phyloP scores from a whole-genome alignment of 1,140 invertebrate species.

The Nephotettix cincticeps region DNA sequence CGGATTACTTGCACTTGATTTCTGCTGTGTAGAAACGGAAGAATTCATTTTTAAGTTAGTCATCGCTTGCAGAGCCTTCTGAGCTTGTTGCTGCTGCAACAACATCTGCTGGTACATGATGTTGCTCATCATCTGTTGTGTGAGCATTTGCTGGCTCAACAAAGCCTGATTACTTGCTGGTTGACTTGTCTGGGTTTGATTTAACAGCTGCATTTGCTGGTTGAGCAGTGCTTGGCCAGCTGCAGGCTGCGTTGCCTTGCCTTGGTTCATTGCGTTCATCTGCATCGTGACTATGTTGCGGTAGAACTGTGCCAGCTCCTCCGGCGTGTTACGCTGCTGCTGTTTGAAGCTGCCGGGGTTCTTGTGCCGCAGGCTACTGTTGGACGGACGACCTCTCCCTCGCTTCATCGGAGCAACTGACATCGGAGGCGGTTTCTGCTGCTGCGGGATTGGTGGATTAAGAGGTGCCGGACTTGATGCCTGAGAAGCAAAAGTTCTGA shows the following conservation, averaged over 20 bases:
- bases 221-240: not conserved
- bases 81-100: slow-evolving; percentile 1
- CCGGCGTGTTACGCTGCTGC: not conserved
- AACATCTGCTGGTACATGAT: not conserved
- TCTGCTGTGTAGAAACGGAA: not conserved
- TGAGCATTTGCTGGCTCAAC: not conserved
- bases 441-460: not conserved
- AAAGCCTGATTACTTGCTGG: not conserved
- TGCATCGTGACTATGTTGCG: slow-evolving; percentile 12
- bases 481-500: not conserved
- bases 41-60: not conserved
- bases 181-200: not conserved
- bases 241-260: not conserved
- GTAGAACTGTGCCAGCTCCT: slow-evolving; percentile 16
- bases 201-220: not conserved
- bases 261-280: not conserved
- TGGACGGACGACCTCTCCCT: slow-evolving; percentile 24
- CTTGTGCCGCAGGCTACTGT: slow-evolving; percentile 4
- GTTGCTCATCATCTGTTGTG: not conserved
- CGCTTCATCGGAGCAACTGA: slow-evolving; percentile 11
- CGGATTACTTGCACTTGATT: not conserved
- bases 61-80: not conserved
- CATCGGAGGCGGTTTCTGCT: not conserved
- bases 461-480: slow-evolving; percentile 12
- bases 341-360: not conserved